phyloP scores from a whole-genome alignment of 2,797 vertebrate genomes.

The Dendrocincla tyrannina region DNA sequence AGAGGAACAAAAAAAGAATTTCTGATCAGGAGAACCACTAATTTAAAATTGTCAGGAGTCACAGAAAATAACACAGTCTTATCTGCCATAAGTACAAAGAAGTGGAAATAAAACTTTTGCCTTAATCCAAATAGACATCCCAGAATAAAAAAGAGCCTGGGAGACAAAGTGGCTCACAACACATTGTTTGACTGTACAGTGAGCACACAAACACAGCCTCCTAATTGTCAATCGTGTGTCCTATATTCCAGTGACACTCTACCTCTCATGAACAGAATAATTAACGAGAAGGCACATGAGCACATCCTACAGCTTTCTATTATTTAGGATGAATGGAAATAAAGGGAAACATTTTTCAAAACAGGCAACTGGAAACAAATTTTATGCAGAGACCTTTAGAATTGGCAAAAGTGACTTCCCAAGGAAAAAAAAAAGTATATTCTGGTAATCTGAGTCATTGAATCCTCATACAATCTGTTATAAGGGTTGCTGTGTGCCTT shows the following conservation, averaged over 20 bases:
- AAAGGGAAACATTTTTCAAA: constrained; percentile 11
- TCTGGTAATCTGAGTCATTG: not conserved
- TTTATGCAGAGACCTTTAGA: not conserved
- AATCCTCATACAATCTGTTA: not conserved
- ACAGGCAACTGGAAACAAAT: not conserved
- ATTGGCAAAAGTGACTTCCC: not conserved
- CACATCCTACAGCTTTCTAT: constrained; percentile 52
- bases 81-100: not conserved
- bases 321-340: constrained; percentile 51
- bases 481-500: not conserved
- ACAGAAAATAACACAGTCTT: not conserved
- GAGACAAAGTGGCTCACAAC: not conserved
- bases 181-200: not conserved
- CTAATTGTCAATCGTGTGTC: constrained; percentile 3
- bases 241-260: constrained; percentile 57
- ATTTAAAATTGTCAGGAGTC: not conserved
- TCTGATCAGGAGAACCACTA: not conserved
- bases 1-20: not conserved
- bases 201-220: not conserved
- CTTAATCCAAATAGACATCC: not conserved
- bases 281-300: constrained; percentile 37
- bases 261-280: constrained; percentile 28
- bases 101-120: not conserved
- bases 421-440: not conserved
- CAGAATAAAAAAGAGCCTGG: not conserved